Conservation (phyloP, 2,888 invertebrate genomes). For the Calliopum simillimum region DNA sequence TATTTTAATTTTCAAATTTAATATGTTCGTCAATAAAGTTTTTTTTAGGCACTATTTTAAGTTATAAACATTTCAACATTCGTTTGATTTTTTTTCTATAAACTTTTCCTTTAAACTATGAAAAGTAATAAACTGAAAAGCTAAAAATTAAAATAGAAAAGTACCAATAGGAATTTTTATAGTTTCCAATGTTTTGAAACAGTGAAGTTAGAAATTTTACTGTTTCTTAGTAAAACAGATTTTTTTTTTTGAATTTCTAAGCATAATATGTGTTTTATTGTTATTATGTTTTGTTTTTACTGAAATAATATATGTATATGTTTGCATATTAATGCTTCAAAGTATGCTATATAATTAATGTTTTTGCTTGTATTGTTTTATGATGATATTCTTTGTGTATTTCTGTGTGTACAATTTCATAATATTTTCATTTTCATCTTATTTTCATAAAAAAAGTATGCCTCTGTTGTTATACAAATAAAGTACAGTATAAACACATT, state of each 20-base stretch:
- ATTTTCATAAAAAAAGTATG: conserved; percentile 20
- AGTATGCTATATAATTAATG: background rate
- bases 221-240: no score
- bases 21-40: no score
- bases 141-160: background rate
- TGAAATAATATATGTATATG: background rate
- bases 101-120: background rate
- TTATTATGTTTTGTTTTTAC: background rate
- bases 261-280: background rate
- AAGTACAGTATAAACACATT: conserved; percentile 25
- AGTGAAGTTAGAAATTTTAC: background rate
- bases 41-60: conserved; percentile 30
- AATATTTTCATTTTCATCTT: background rate
- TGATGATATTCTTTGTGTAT: conserved; percentile 6
- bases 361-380: conserved; percentile 40
- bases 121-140: no score
- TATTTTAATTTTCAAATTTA: no score
- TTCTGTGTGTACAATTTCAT: conserved; percentile 18
- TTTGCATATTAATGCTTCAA: background rate
- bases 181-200: background rate
- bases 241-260: no score
- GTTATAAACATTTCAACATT: conserved; percentile 10
- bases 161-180: background rate
- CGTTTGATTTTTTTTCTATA: background rate
- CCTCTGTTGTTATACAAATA: conserved; percentile 10